Evolutionary conservation across 1,140 invertebrate genomes (phyloP).

Genomic region (Penaeus indicus): DNA sequence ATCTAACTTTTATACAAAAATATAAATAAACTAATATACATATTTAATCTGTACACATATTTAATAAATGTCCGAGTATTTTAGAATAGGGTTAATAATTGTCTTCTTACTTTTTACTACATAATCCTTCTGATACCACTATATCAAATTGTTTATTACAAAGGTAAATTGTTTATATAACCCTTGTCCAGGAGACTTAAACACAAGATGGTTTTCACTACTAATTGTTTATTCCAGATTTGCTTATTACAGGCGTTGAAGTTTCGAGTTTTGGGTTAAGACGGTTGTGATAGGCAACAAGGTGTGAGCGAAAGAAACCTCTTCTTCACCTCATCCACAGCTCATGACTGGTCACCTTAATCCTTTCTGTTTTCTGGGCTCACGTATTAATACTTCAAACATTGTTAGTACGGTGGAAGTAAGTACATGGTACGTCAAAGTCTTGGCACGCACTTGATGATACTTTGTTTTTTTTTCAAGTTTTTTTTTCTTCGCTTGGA

Average conservation of each 20-base stretch:
- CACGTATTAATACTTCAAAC: constrained; percentile 78
- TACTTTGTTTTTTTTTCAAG: too few relatives aligned
- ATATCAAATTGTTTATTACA: too few relatives aligned
- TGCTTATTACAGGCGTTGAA: constrained; percentile 76
- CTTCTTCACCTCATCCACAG: constrained; percentile 77
- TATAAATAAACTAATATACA: too few relatives aligned
- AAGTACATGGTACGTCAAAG: constrained; percentile 68
- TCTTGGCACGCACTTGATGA: too few relatives aligned
- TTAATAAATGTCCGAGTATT: too few relatives aligned
- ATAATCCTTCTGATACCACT: too few relatives aligned
- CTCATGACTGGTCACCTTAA: constrained; percentile 79
- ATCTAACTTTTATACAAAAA: too few relatives aligned
- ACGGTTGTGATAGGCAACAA: constrained; percentile 74
- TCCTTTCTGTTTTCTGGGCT: constrained; percentile 75
- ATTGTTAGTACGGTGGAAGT: constrained; percentile 78
- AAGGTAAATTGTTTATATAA: too few relatives aligned
- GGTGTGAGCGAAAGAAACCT: constrained; percentile 76
- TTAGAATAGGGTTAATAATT: too few relatives aligned
- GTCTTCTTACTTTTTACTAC: too few relatives aligned
- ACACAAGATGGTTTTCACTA: not conserved
- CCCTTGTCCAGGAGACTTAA: not conserved
- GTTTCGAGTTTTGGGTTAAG: constrained; percentile 69
- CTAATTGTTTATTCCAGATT: constrained; percentile 46
- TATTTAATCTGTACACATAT: too few relatives aligned
- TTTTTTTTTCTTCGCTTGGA: too few relatives aligned